Conservation (phyloP, 2,797 vertebrate species). For the Acanthurus leucopareius region DNA sequence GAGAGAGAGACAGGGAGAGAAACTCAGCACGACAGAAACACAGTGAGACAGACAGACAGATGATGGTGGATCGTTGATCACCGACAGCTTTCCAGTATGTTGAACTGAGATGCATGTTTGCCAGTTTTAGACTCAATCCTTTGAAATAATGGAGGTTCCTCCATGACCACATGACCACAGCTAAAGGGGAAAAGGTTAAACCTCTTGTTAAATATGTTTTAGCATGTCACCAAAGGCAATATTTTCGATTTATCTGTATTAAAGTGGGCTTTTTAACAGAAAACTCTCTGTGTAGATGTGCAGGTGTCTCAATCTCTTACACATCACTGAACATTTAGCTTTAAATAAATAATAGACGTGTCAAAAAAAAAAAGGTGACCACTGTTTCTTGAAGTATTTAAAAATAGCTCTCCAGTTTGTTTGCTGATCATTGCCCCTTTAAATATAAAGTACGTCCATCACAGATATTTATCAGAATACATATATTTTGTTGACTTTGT, state of each 20-base stretch:
- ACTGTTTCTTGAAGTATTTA: not conserved
- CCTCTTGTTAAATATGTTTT: not conserved
- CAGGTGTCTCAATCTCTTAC: not conserved
- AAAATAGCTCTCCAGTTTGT: not conserved
- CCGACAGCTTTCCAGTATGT: not conserved
- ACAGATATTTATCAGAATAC: not conserved
- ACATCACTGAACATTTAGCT: not conserved
- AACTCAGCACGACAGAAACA: slow-evolving; percentile 9
- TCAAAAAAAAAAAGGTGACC: not conserved
- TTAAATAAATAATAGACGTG: slow-evolving; percentile 5
- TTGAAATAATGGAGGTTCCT: not conserved
- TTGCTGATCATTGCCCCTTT: not conserved
- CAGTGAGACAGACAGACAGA: slow-evolving; percentile 17
- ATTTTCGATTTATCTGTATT: not conserved
- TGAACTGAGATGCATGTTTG: not conserved
- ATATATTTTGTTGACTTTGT: not conserved
- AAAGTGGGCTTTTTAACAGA: not conserved
- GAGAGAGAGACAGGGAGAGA: slow-evolving; percentile 5
- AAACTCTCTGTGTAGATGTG: not conserved
- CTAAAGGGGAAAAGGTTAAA: not conserved
- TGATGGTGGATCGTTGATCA: not conserved
- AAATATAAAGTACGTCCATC: not conserved
- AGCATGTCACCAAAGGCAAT: not conserved
- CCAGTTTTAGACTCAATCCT: not conserved
- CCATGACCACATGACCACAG: not conserved